These are phyloP conservation scores for Tiliacea citrago DNA, from an alignment of 2,888 invertebrate species.

Conservation along the genomic window DNA sequence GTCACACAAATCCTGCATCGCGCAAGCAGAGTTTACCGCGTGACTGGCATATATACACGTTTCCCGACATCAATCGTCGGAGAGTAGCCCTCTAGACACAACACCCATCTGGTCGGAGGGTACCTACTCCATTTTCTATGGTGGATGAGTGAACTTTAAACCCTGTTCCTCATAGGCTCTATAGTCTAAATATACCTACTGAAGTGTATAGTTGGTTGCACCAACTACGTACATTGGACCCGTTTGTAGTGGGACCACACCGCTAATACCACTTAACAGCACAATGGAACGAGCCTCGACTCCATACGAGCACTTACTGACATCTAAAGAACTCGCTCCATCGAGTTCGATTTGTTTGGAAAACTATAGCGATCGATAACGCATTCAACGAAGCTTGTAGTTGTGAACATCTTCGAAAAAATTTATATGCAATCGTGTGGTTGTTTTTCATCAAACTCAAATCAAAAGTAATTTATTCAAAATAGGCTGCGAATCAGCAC, in stretches of 20 bases:
- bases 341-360: conserved; percentile 34
- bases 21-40: too few relatives aligned
- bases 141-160: too few relatives aligned
- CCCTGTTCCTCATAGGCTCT: too few relatives aligned
- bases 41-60: too few relatives aligned
- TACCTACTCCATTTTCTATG: too few relatives aligned
- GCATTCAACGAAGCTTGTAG: neutral
- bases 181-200: neutral
- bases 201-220: conserved; percentile 7
- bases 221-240: neutral
- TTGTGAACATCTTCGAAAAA: neutral
- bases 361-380: conserved; percentile 23
- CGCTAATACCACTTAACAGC: conserved; percentile 43
- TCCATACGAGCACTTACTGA: conserved; percentile 31
- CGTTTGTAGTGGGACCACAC: neutral
- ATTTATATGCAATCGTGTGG: neutral
- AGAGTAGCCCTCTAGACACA: too few relatives aligned
- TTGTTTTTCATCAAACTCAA: too few relatives aligned
- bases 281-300: conserved; percentile 27
- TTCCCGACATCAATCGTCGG: too few relatives aligned
- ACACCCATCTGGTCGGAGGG: too few relatives aligned
- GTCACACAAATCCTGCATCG: too few relatives aligned
- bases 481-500: too few relatives aligned
- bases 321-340: conserved; percentile 25
- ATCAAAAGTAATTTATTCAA: too few relatives aligned